Base-by-base conservation (phyloP, 1,140 invertebrate genomes). In the Hycleus phaleratus region DNA sequence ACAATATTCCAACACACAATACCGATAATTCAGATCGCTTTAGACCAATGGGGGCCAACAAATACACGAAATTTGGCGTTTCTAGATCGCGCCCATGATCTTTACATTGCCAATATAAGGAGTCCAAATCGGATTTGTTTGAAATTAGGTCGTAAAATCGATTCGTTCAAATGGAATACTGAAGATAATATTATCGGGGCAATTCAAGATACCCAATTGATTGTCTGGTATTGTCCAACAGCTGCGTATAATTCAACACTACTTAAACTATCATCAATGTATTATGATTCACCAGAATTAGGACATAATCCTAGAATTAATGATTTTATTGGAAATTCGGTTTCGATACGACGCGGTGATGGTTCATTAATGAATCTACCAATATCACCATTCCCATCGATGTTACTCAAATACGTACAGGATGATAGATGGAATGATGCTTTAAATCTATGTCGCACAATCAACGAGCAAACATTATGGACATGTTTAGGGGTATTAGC, bases 401-500 rank as follows among this genome's bases (percentile, higher is more conserved):
- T 79, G 45, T 67, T 82, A 26, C 64, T 69, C 43, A 66, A 62
- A 67, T 66, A 84, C 69, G 77, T 85, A 38, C 74, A 80, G 26
- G 74, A 80, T 11, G 79, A 78, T 46, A 79, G 81, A 61, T 92
- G 88, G 86, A 80, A 83, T 42, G 87, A 92, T 67, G 89, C 88
- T 6, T 74, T 91, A 8, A 80, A 85, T 53, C 75, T 93, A 18
- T 95, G 85, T 75, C 79, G 85, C 69, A 84, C 85, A 74, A 84
- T 84, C 57, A 90, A 88, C 82, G 89, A 93, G 67, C 86, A 90
- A 62, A 84, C 82, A 38, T 73, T 96, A 11, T 97, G 95, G 94
- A 88, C 92, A 1, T 91, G 89, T 66, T 77, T 97, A 59, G 94
- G 93, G 3, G 90, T 89, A 1, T 79, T 95, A 73, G 85, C 93